Evolutionary conservation across 2,797 vertebrate genomes (phyloP), one percentile per base, ranked within the genome.

Genomic region (Phyllotis vaccarum): DNA sequence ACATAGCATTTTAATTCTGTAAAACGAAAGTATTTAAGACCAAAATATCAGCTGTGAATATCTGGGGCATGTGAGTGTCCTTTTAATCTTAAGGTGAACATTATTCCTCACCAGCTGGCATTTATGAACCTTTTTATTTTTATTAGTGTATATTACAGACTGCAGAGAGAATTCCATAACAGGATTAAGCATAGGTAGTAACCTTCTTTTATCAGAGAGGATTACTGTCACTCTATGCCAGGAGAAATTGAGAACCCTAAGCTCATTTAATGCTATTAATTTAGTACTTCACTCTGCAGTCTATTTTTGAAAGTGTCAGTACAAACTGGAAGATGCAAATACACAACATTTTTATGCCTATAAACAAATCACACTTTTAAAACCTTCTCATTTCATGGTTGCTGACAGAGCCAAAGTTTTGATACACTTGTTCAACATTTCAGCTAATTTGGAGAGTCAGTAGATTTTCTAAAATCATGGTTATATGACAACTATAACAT

Each of bases 281-380:
- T 98, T 98, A 98, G 98, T 98, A 98, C 98, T 98, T 95, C 95
- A 78, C 92, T 97, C 94, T 70, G 78, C 98, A 98, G 98, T 98
- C 97, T 98, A 97, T 98, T 98, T 98, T 98, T 97, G 98, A 98
- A 97, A 98, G 75, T 95, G 97, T 98, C 97, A 97, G 97, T 98
- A 97, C 95, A 98, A 98, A 98, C 98, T 98, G 98, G 98, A 99
- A 99, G 97, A 98, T 98, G 89, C 98, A 99, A 99, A 99, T 97
- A 98, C 86, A 89, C 94, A 76, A 95, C 94, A 98, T 97, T 97
- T 97, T 97, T 98, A 97, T 98, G 98, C 97, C 98, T 98, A 98
- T 97, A 98, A 98, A 99, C 95, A 98, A 98, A 98, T 90, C 89
- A 62, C 97, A 97, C 76, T 90, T 90, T 96, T 97, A 98, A 98